These are phyloP conservation scores for Scelioninae gen. 1 DNA, from an alignment of 2,888 invertebrate genomes.

Conservation along the genomic window DNA sequence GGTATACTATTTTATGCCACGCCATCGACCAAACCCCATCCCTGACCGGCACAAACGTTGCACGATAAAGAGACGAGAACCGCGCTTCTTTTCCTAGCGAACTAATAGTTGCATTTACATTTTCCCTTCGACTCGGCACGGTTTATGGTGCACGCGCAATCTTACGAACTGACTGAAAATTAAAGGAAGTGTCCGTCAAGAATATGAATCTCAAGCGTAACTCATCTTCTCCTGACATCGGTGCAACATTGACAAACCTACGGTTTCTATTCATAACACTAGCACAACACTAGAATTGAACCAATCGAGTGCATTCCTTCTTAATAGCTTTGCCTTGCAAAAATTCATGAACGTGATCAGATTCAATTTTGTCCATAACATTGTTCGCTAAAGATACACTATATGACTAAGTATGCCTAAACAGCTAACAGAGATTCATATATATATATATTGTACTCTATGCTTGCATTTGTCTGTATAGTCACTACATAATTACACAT, in stretches of 20 bases:
- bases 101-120: conserved; percentile 59
- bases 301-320: background rate
- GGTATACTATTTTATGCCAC: conserved; percentile 72
- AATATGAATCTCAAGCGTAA: conserved; percentile 16
- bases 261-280: background rate
- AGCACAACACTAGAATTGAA: background rate
- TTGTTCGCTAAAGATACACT: conserved; percentile 32
- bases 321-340: conserved; percentile 37
- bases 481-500: conserved; percentile 45
- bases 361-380: background rate
- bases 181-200: conserved; percentile 37
- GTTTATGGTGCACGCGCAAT: conserved; percentile 50
- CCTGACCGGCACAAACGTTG: background rate
- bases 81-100: conserved; percentile 18
- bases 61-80: background rate
- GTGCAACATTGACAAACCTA: conserved; percentile 14
- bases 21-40: conserved; percentile 38
- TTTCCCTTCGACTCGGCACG: conserved; percentile 37
- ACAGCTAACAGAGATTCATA: conserved; percentile 4
- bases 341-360: conserved; percentile 69
- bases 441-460: conserved; percentile 12
- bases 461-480: conserved; percentile 36
- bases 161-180: conserved; percentile 3
- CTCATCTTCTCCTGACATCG: conserved; percentile 25
- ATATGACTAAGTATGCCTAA: conserved; percentile 8